phyloP scores from a whole-genome alignment of 2,888 invertebrate genomes.

The Coleophora flavipennella region DNA sequence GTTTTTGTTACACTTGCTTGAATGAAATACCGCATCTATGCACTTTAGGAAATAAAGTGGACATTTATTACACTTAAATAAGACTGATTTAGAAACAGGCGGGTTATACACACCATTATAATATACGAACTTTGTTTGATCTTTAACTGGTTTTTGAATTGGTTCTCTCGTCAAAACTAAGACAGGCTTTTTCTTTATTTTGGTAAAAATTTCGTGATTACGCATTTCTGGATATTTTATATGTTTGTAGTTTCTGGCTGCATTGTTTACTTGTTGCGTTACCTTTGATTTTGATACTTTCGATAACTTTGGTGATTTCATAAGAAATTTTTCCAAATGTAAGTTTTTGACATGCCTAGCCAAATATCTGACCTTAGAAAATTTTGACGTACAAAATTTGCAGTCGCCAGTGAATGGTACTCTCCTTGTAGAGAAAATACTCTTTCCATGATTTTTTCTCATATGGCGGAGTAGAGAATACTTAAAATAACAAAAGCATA shows the following conservation, averaged over 20 bases:
- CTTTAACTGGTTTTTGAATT: no score
- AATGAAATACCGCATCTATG: constrained; percentile 15
- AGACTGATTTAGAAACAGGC: constrained; percentile 21
- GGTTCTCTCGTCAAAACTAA: no score
- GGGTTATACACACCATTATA: not conserved
- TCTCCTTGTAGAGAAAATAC: not conserved
- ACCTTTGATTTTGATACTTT: no score
- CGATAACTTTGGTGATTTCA: no score
- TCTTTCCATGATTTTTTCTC: not conserved
- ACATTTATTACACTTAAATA: constrained; percentile 30
- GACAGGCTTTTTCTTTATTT: not conserved
- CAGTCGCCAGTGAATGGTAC: not conserved
- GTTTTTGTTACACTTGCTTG: constrained; percentile 6
- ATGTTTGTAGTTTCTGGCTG: constrained; percentile 9
- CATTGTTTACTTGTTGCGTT: not conserved
- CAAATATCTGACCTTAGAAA: not conserved
- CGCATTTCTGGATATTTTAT: constrained; percentile 6
- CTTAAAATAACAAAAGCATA: not conserved
- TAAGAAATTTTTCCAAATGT: no score
- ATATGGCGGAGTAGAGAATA: not conserved
- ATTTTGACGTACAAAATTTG: not conserved
- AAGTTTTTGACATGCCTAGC: not conserved
- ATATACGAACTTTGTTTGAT: no score
- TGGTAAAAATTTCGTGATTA: not conserved
- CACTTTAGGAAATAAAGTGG: constrained; percentile 22